These are phyloP conservation scores for Epinephelus coioides DNA, from an alignment of 2,797 vertebrate genomes.

Conservation along the genomic window DNA sequence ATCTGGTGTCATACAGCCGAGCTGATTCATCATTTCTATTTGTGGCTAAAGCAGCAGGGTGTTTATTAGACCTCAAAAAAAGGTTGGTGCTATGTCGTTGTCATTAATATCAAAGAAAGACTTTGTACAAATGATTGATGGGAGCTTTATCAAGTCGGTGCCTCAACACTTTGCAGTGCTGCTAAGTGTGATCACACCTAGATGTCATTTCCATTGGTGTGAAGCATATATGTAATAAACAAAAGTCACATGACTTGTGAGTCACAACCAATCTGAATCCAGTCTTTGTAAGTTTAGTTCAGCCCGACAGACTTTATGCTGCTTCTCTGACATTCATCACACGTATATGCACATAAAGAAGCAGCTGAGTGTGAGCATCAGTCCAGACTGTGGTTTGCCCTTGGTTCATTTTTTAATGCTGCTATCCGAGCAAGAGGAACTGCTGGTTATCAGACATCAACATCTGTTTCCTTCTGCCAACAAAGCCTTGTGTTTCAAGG, in stretches of 20 bases:
- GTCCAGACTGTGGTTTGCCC: slow-evolving; percentile 38
- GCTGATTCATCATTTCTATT: slow-evolving; percentile 21
- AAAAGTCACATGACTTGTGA: slow-evolving; percentile 6
- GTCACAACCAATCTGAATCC: slow-evolving; percentile 17
- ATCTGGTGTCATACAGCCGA: slow-evolving; percentile 7
- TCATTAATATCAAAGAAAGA: slow-evolving; percentile 36
- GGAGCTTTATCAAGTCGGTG: slow-evolving; percentile 31
- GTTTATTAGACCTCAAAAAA: slow-evolving; percentile 9
- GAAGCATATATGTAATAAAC: slow-evolving; percentile 31
- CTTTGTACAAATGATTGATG: slow-evolving; percentile 36
- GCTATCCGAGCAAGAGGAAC: slow-evolving; percentile 34
- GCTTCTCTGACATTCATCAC: slow-evolving; percentile 7
- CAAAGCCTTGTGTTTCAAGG: slow-evolving; percentile 28
- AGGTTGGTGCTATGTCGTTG: slow-evolving; percentile 7
- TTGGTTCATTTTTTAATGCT: slow-evolving; percentile 33
- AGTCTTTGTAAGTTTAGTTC: slow-evolving; percentile 7
- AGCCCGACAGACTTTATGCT: slow-evolving; percentile 16
- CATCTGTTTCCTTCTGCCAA: slow-evolving; percentile 49
- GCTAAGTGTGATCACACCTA: slow-evolving; percentile 30
- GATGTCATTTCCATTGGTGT: slow-evolving; percentile 14
- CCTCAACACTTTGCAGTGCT: slow-evolving; percentile 22
- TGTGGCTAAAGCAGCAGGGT: slow-evolving; percentile 39
- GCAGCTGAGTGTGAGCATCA: slow-evolving; percentile 42
- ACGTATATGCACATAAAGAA: slow-evolving; percentile 21
- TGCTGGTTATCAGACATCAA: slow-evolving; percentile 46